A percentile compares a stretch with the other conserved stretches of the same genome.
These are phyloP conservation scores for Dreissena rostriformis DNA, from an alignment of 1,140 invertebrate species.

Conservation along the genomic window DNA sequence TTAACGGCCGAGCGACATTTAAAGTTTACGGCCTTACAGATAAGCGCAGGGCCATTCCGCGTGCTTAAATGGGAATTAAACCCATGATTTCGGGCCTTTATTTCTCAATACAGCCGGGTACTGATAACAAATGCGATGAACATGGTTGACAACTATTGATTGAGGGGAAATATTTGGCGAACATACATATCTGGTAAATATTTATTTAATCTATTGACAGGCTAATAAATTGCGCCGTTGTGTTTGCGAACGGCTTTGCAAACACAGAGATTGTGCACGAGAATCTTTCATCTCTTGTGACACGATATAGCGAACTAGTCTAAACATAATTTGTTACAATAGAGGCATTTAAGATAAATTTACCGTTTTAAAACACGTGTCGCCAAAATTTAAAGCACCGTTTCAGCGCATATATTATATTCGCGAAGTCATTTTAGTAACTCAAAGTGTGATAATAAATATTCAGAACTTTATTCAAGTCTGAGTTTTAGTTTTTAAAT, in stretches of 20 bases:
- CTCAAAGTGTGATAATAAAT: no score
- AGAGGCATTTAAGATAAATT: no score
- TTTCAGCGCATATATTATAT: no score
- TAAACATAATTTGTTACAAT: no score
- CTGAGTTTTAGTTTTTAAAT: no score
- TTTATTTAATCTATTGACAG: constrained; percentile 10
- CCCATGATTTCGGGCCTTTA: neutral
- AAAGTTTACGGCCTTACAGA: neutral
- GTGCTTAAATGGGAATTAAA: constrained; percentile 1
- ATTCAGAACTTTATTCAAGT: no score
- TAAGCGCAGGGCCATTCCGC: no score
- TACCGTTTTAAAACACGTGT: no score
- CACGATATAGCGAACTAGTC: no score
- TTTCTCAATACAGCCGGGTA: neutral
- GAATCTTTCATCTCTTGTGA: no score
- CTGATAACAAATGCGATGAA: constrained; percentile 2
- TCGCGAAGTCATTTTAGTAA: no score
- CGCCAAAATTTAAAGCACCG: no score
- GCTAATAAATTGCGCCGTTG: constrained; percentile 25
- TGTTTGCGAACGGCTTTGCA: constrained; percentile 1
- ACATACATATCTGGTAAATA: constrained; percentile 1
- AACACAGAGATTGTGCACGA: neutral
- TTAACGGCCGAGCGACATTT: neutral
- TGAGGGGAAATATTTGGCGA: neutral
- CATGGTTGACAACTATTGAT: constrained; percentile 21